phyloP scores from a whole-genome alignment of 1,140 invertebrate species.

The Scaptomyza graminum region DNA sequence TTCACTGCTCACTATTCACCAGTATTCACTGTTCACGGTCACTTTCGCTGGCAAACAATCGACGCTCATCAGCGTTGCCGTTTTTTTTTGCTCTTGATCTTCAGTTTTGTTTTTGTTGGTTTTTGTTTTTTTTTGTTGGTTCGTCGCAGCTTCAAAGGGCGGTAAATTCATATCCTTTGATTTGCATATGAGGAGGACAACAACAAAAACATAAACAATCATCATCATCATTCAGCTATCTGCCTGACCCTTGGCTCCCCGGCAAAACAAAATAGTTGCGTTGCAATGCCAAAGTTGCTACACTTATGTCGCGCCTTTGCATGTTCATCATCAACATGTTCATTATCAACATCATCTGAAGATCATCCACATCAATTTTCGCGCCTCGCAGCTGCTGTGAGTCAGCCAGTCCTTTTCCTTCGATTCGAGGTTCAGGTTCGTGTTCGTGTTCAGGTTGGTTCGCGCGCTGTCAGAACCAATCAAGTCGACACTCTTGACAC shows the following conservation, averaged over 20 bases:
- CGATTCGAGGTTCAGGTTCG: conserved; percentile 30
- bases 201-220: conserved; percentile 13
- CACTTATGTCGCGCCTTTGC: conserved; percentile 68
- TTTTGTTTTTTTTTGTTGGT: conserved; percentile 17
- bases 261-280: conserved; percentile 57
- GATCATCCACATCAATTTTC: conserved; percentile 50
- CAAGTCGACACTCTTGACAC: conserved; percentile 79
- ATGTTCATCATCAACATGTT: conserved; percentile 57
- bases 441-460: conserved; percentile 39
- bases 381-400: conserved; percentile 62
- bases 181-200: conserved; percentile 66
- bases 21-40: conserved; percentile 51
- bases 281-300: conserved; percentile 57
- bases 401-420: conserved; percentile 29
- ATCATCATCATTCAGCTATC: conserved; percentile 16
- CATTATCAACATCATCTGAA: conserved; percentile 47
- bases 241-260: conserved; percentile 64
- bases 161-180: conserved; percentile 47
- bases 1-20: conserved; percentile 6
- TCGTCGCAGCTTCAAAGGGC: conserved; percentile 56
- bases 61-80: conserved; percentile 60
- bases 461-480: conserved; percentile 80
- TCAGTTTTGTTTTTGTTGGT: conserved; percentile 7
- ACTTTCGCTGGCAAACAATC: conserved; percentile 64
- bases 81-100: conserved; percentile 25